Evolutionary conservation across 2,113 vertebrate species (phyloP), one percentile per base, ranked within the genome.

Genomic region (Tinamus guttatus): DNA sequence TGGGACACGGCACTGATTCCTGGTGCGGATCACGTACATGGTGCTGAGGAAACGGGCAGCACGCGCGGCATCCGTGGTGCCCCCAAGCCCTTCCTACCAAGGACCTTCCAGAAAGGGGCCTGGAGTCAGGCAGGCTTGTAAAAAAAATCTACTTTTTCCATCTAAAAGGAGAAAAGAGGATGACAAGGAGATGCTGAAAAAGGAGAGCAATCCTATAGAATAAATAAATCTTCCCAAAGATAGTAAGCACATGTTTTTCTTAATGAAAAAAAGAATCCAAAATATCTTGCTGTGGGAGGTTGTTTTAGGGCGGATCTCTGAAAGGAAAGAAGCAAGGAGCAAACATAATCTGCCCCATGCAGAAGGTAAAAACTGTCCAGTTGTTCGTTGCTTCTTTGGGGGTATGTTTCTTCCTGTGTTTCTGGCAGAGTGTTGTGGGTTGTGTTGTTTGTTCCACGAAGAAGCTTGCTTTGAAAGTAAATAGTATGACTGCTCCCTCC

Each of bases 381-480:
- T 80, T 68, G 8, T 62, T 93, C 60, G 58, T 51, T 86, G 43
- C 32, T 79, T 30, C 11, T 11, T 92, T 88, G 78, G 34, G 76
- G 75, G 28, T 71, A n/a, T 38, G 32, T 65, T 75, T 75, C 34
- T 75, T 91, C 41, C 70, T 73, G 43, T 69, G 40, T 16, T 90
- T 93, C 49, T 85, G 75, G 60, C 71, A 94, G 70, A 0, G 0
- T 43, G 34, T 56, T 30, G 15, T 67, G 64, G 34, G 68, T 59
- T 87, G 11, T 49, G 74, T 93, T 86, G 51, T 0, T 34, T 87
- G 87, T 94, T 82, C 52, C 27, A 24, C 32, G 27, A 80, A 84
- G 81, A 89, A 40, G 63, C 80, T 80, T 78, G 16, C 47, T 75
- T 63, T 94, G 70, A 81, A 94, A 96, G 38, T 87, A 65, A 93